phyloP scores from a whole-genome alignment of 2,888 invertebrate genomes.

The Machimus atricapillus region DNA sequence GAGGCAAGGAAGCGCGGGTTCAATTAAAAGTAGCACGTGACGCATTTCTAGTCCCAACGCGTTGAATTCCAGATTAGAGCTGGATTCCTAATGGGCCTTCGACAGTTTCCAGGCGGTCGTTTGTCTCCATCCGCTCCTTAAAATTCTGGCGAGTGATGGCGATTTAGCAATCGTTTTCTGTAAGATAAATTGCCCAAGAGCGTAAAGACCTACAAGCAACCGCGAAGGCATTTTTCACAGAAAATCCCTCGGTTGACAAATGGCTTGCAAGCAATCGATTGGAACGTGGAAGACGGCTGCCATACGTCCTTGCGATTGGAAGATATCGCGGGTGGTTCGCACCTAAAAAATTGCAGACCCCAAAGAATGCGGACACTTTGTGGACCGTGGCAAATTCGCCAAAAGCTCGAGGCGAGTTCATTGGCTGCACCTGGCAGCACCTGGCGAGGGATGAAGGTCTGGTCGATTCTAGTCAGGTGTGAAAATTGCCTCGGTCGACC shows the following conservation, averaged over 20 bases:
- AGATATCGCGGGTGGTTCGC: neutral
- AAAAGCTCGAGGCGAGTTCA: neutral
- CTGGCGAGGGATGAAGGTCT: neutral
- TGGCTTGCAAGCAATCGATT: neutral
- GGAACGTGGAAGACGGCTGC: neutral
- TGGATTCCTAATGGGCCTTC: neutral
- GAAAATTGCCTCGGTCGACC: constrained; percentile 4
- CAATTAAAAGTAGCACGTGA: neutral
- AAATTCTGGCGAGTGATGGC: neutral
- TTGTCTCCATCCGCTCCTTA: neutral
- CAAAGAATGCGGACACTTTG: neutral
- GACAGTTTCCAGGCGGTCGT: neutral
- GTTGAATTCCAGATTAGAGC: neutral
- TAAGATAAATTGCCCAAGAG: neutral
- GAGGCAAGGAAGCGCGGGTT: neutral
- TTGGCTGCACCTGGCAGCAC: neutral
- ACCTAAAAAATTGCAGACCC: neutral
- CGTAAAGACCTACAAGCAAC: neutral
- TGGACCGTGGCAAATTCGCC: neutral
- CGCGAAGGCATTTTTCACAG: neutral
- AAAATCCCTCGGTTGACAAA: neutral
- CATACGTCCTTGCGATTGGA: neutral
- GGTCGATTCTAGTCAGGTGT: neutral
- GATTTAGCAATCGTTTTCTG: neutral
- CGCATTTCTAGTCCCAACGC: neutral